These are phyloP conservation scores for Augochlora pura DNA, from an alignment of 1,140 invertebrate species.

Conservation along the genomic window DNA sequence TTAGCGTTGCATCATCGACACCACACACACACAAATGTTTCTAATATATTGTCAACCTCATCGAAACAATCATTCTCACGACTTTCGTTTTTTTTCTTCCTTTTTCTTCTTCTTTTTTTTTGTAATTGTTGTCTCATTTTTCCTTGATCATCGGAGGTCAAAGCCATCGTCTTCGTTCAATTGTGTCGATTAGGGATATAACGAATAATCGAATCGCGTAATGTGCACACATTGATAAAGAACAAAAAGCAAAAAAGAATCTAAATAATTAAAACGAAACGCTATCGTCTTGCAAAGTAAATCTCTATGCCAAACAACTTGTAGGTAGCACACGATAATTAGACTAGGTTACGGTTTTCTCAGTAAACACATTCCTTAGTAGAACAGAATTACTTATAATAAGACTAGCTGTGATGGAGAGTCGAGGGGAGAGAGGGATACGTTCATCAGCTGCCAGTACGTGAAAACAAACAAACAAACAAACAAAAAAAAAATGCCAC, in stretches of 20 bases:
- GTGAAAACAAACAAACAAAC: constrained; percentile 10
- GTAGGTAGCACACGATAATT: constrained; percentile 62
- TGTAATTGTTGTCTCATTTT: neutral
- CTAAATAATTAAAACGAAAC: too few species aligned
- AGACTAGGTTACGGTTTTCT: constrained; percentile 55
- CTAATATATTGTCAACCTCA: constrained; percentile 8
- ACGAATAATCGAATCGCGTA: neutral
- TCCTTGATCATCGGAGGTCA: neutral
- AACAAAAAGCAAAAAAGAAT: neutral
- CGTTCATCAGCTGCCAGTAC: constrained; percentile 55
- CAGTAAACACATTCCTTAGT: constrained; percentile 60
- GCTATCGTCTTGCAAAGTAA: neutral
- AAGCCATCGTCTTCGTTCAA: neutral
- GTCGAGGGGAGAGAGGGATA: constrained; percentile 52
- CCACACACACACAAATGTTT: constrained; percentile 17
- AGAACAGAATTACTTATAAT: constrained; percentile 55
- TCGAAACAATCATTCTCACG: neutral
- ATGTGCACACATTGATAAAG: constrained; percentile 10
- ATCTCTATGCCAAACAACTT: constrained; percentile 60
- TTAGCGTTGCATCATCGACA: neutral
- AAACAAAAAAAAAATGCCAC: constrained; percentile 42
- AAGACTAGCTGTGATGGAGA: constrained; percentile 73
- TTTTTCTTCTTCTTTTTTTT: neutral
- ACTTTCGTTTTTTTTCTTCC: neutral
- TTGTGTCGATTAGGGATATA: neutral